Percentiles rank a stretch among this genome's conserved stretches.
phyloP scores from a whole-genome alignment of 2,888 invertebrate genomes.

The Muschampia plurimacula region DNA sequence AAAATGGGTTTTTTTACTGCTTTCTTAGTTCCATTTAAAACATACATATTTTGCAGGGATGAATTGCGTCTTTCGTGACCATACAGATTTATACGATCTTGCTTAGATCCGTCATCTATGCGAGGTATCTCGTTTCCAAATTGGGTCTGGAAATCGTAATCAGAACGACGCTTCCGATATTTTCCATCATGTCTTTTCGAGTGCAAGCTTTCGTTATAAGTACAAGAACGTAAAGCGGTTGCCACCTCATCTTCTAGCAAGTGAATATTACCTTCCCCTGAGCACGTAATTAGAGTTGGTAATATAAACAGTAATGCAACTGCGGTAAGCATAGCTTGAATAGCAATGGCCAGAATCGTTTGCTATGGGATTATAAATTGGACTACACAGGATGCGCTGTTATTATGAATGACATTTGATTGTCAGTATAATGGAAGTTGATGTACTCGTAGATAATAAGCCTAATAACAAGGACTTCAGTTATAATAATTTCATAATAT shows the following conservation, averaged over 20 bases:
- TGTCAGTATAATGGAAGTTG: slow-evolving; percentile 43
- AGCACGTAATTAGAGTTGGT: slow-evolving; percentile 57
- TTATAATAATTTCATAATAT: too few relatives aligned
- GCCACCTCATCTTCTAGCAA: slow-evolving; percentile 75
- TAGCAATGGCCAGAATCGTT: slow-evolving; percentile 4
- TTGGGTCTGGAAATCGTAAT: slow-evolving; percentile 46
- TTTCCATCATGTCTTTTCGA: slow-evolving; percentile 43
- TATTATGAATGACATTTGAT: slow-evolving; percentile 62
- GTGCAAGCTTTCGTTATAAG: slow-evolving; percentile 43
- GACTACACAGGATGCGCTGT: slow-evolving; percentile 60
- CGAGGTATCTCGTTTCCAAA: slow-evolving; percentile 49
- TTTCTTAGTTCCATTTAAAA: slow-evolving; percentile 64
- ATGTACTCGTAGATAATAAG: background rate
- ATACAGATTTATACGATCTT: slow-evolving; percentile 58
- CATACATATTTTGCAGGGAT: slow-evolving; percentile 56
- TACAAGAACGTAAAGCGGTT: slow-evolving; percentile 66
- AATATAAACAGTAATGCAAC: slow-evolving; percentile 55
- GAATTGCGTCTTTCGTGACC: slow-evolving; percentile 63
- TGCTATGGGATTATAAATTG: slow-evolving; percentile 55
- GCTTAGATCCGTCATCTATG: slow-evolving; percentile 59
- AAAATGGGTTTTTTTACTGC: slow-evolving; percentile 56
- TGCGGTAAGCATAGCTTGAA: slow-evolving; percentile 55
- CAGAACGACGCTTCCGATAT: slow-evolving; percentile 55
- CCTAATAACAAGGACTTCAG: background rate
- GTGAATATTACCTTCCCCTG: slow-evolving; percentile 74